Conservation (phyloP, 2,888 invertebrate species). For the Drosophila helvetica region DNA sequence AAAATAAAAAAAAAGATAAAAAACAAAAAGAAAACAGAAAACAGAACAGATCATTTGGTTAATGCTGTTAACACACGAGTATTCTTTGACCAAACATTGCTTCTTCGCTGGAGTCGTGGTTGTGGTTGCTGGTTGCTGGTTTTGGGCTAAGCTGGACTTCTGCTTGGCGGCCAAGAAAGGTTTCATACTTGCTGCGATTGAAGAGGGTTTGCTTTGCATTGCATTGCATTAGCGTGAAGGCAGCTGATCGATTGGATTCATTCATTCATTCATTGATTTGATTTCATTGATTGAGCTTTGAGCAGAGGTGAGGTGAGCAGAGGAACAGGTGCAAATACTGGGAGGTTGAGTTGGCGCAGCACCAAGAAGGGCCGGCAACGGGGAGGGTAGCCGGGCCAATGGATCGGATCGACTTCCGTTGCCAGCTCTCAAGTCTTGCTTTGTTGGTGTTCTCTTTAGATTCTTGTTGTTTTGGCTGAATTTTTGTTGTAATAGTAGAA, state of each 20-base stretch:
- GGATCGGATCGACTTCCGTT: background rate
- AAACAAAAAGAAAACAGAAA: background rate
- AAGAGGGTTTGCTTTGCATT: conserved; percentile 16
- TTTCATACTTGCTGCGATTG: conserved; percentile 44
- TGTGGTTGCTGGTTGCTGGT: background rate
- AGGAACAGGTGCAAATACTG: conserved; percentile 41
- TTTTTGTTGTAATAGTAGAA: conserved; percentile 25
- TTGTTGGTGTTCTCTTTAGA: conserved; percentile 8
- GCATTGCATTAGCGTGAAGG: conserved; percentile 29
- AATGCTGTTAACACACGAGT: background rate
- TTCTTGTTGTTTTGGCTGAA: conserved; percentile 2
- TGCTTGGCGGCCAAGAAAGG: conserved; percentile 12
- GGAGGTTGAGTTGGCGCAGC: conserved; percentile 3
- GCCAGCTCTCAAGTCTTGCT: conserved; percentile 11
- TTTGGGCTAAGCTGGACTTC: background rate
- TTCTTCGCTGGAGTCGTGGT: conserved; percentile 9
- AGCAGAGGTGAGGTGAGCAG: conserved; percentile 2
- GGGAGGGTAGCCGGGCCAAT: background rate
- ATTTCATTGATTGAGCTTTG: conserved; percentile 30
- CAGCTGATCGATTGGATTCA: conserved; percentile 14
- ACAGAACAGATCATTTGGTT: background rate
- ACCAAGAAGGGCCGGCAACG: conserved; percentile 18
- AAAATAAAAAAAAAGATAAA: background rate
- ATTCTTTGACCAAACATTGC: background rate
- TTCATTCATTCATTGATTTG: background rate